Base-by-base conservation (phyloP, 2,113 vertebrate genomes). In the Calonectris borealis region DNA sequence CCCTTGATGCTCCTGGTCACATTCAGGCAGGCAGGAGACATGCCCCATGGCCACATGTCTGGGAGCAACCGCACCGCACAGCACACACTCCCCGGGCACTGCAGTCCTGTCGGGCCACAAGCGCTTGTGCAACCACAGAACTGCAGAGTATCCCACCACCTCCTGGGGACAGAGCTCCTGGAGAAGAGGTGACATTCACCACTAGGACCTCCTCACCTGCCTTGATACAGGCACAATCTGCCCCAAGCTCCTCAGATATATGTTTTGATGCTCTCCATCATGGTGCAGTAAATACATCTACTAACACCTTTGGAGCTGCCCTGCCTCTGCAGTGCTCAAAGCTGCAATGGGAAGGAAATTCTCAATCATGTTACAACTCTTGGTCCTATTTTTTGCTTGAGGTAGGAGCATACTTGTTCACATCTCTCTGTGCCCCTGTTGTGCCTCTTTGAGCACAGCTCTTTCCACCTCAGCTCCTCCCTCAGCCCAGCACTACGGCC, bases 21-120 rank as follows among this genome's bases (percentile, higher is more conserved):
- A 3, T 36, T 38, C 68, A 58, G 60, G 29, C 36, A 31, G 44
- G 22, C 26, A 73, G 65, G 18, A 69, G 58, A 27, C 3, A 2
- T 13, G 16, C 3, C 38, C 46, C 58, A 10, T 7, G 25, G 13
- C 52, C 54, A 26, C 2, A 0, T 13, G 11, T 3, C 34, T 31
- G 38, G 60, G n/a, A 87, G 58, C 36, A 71, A 7, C 12, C 5
- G 2, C 83, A 24, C 18, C 4, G 4, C 64, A 27, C 13, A 14
- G 36, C 44, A 46, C 66, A 34, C 19, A 0, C 44, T 57, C 55
- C 29, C 57, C 3, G 1, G 25, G 34, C 52, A 44, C 57, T 42
- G 57, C 58, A 19, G 16, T 31, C 71, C 46, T 2, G 0, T 32
- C 0, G 0, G 40, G 48, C 16, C 34, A 75, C 2, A 0, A 55